Conservation (phyloP, 2,888 invertebrate species). For the Lingula anatina region DNA sequence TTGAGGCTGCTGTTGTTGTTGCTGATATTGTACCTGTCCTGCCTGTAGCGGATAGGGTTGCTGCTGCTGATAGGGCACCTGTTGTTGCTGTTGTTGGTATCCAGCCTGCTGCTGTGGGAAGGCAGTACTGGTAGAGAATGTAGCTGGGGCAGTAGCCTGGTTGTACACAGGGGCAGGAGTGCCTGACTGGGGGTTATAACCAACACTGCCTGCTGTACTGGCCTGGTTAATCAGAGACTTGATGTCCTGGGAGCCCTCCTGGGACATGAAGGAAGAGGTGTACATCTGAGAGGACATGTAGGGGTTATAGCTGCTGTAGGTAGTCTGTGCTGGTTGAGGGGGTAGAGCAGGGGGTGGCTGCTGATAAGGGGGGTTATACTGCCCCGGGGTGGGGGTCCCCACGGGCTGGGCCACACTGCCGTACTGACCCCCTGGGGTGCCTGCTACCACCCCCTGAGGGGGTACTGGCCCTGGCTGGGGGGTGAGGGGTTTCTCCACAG, state of each 20-base stretch:
- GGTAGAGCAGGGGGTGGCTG: no score
- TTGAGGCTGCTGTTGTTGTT: neutral
- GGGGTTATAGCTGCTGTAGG: constrained; percentile 29
- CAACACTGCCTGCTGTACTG: constrained; percentile 12
- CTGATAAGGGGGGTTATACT: no score
- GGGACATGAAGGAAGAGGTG: constrained; percentile 44
- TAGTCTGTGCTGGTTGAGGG: neutral
- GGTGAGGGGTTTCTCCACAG: neutral
- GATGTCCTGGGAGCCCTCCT: constrained; percentile 43
- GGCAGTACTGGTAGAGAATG: constrained; percentile 8
- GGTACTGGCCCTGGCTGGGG: neutral
- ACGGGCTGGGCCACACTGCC: no score
- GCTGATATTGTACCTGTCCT: neutral
- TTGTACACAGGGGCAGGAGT: constrained; percentile 18
- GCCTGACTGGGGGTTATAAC: constrained; percentile 7
- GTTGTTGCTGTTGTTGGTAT: neutral
- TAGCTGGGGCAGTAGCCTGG: constrained; percentile 13
- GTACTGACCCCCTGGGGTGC: no score
- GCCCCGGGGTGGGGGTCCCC: no score
- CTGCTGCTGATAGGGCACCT: neutral
- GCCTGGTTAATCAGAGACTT: constrained; percentile 38
- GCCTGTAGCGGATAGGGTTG: neutral
- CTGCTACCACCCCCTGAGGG: no score
- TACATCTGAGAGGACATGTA: constrained; percentile 42
- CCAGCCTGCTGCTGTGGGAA: constrained; percentile 8